Evolutionary conservation across 2,797 vertebrate genomes (phyloP).

Genomic region (Tenualosa thibaudeaui): DNA sequence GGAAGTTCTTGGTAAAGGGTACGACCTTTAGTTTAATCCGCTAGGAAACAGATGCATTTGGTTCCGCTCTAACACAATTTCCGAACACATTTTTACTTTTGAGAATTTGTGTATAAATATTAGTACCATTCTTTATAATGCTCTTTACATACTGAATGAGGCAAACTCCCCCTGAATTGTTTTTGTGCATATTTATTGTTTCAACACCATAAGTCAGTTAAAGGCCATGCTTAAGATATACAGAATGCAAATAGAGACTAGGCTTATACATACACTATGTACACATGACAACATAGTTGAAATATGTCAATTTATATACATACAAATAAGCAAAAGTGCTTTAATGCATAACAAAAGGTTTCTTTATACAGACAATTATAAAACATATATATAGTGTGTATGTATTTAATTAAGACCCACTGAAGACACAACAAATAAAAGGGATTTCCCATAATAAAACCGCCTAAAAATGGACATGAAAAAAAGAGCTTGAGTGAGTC

Average conservation of each 20-base stretch:
- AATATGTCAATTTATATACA: conserved; percentile 60
- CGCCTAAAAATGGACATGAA: conserved; percentile 1
- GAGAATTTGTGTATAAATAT: too few relatives aligned
- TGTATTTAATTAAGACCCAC: conserved; percentile 23
- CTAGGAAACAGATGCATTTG: background rate
- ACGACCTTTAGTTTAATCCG: background rate
- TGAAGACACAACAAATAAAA: background rate
- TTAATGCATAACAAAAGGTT: conserved; percentile 63
- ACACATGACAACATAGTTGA: conserved; percentile 59
- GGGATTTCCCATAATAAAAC: background rate
- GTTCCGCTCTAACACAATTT: background rate
- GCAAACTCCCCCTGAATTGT: background rate
- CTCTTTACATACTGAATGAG: background rate
- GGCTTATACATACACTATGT: conserved; percentile 62
- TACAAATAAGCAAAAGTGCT: conserved; percentile 71
- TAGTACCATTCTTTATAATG: background rate
- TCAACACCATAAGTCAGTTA: conserved; percentile 36
- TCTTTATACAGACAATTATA: conserved; percentile 52
- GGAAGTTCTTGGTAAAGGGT: background rate
- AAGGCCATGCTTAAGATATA: conserved; percentile 50
- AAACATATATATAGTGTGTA: conserved; percentile 44
- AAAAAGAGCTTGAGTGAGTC: background rate
- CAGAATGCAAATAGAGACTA: conserved; percentile 40
- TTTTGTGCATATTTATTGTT: conserved; percentile 37
- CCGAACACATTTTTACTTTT: too few relatives aligned